phyloP scores from a whole-genome alignment of 2,113 vertebrate species.

The Ibidorhyncha struthersii region DNA sequence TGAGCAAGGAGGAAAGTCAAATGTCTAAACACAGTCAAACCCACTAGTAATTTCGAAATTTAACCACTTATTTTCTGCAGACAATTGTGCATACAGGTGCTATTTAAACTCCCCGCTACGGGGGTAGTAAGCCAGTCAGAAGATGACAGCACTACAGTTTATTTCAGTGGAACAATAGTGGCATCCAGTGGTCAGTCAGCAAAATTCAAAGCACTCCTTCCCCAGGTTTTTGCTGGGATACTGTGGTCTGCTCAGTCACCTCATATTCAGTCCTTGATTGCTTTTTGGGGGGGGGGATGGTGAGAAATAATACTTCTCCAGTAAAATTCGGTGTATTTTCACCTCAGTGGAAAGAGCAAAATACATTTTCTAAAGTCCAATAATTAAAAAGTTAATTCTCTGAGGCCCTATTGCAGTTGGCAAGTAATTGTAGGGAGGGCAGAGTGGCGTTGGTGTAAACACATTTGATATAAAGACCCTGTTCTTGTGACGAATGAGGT shows the following conservation, averaged over 20 bases:
- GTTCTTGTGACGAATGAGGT: not conserved
- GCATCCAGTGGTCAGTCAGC: constrained; percentile 60
- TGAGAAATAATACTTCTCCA: not conserved
- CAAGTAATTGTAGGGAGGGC: not conserved
- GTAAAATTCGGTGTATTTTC: not conserved
- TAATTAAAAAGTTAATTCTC: not conserved
- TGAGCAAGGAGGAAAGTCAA: not conserved
- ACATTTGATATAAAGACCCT: not conserved
- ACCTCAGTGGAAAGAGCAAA: not conserved
- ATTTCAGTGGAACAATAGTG: constrained; percentile 59
- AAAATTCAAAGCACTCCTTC: not conserved
- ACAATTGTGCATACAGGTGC: not conserved
- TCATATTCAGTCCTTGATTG: not conserved
- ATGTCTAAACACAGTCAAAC: not conserved
- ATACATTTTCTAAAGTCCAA: not conserved
- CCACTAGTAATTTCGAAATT: not conserved
- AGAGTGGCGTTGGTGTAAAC: not conserved
- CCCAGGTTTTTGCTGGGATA: not conserved
- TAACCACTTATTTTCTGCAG: not conserved
- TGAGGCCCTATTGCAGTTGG: not conserved
- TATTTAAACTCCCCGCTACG: not conserved
- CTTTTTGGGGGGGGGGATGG: not conserved
- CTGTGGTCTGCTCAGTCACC: not conserved
- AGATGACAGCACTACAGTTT: not conserved
- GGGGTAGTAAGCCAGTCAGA: not conserved